Base-by-base conservation (phyloP, 2,888 invertebrate species). In the Chaetogeoica ovagalla region DNA sequence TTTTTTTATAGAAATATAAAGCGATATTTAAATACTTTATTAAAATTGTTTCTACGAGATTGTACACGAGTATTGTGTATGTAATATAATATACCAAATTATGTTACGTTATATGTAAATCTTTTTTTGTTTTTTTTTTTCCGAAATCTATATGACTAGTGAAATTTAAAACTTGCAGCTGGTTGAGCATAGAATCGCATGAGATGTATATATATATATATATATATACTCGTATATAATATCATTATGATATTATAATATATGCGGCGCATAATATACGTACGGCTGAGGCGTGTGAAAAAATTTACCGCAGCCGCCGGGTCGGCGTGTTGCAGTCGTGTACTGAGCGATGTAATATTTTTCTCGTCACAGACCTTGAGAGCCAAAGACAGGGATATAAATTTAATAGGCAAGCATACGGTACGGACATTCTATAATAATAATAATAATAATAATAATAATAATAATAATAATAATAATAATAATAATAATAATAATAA, bases 131-230 rank as follows among this genome's bases (percentile, higher is more conserved):
- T 19, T 52, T 52, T 5, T 19, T 30, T 59, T 37, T 52, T 37
- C 48, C 73, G 62, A 63, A 63, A 63, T 52, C 62, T 5, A n/a
- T 63, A 63, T 30, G 30, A 62, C 11, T 23, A 43, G 19, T 43
- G 60, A 72, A 72, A 72, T 72, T 60, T 43, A 43, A 72, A 72
- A 72, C 71, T 60, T 59, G 17, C 21, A 48, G 70, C 23, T 13
- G 59, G 71, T 2, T n/a, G 59, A 21, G 39, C 59, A 55, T 19
- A 19, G 4, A 52, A 19, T 55, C 19, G 5, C 19, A 55, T 55
- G 2, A 55, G 17, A 55, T 19, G 19, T 19, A 5, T 55, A 19
- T 17, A 55, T 7, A 39, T 52, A 52, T 52, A 52, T 9, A 15
- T 9, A 11, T n/a, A n/a, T n/a, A n/a, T n/a, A n/a, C n/a, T n/a